These are phyloP conservation scores for Strigamia transsilvanica DNA, from an alignment of 2,888 invertebrate species.

Conservation along the genomic window DNA sequence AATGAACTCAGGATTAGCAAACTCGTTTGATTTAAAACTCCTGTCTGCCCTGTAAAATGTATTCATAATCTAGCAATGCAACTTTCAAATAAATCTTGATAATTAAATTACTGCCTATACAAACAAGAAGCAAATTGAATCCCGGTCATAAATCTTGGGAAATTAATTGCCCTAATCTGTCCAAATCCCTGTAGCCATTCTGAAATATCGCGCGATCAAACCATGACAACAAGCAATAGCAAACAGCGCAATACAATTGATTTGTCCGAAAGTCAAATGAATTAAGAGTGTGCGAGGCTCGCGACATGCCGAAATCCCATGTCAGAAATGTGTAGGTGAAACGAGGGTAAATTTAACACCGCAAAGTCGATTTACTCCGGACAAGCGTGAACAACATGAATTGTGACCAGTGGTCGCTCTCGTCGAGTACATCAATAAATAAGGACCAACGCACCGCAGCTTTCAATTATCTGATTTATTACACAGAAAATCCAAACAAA, in stretches of 20 bases:
- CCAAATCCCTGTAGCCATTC: too few species aligned
- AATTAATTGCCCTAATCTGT: not conserved
- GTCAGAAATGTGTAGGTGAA: not conserved
- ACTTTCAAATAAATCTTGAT: not conserved
- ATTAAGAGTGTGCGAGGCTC: not conserved
- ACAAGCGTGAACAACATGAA: conserved; percentile 34
- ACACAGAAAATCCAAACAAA: not conserved
- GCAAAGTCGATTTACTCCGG: conserved; percentile 20
- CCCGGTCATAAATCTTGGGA: not conserved
- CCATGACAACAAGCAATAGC: not conserved
- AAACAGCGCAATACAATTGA: conserved; percentile 1
- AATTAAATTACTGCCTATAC: not conserved
- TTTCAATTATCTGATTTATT: conserved; percentile 5
- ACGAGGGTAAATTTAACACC: conserved; percentile 20
- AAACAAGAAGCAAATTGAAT: conserved; percentile 21
- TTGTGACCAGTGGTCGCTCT: conserved; percentile 4
- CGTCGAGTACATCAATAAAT: conserved; percentile 34
- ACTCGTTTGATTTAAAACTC: not conserved
- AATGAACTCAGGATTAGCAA: not conserved
- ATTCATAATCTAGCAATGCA: not conserved
- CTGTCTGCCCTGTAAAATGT: not conserved
- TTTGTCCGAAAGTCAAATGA: not conserved
- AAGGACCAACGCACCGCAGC: not conserved
- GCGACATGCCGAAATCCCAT: not conserved
- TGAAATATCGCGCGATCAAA: too few species aligned